Conservation (phyloP, 2,888 invertebrate genomes). For the Polietes domitor region DNA sequence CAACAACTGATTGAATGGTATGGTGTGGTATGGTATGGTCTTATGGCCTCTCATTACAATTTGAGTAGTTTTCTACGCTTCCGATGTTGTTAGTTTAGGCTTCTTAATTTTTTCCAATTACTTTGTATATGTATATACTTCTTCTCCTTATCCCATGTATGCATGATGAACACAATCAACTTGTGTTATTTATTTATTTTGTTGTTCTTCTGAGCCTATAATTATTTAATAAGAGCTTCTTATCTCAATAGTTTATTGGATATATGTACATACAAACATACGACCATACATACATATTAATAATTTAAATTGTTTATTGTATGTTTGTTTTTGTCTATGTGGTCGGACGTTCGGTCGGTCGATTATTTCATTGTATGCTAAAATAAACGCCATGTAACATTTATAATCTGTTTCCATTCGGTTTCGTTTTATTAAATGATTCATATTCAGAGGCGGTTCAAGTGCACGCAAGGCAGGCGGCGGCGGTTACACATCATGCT, state of each 20-base stretch:
- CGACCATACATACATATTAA: background rate
- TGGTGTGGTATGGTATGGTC: too few species aligned
- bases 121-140: too few species aligned
- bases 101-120: too few species aligned
- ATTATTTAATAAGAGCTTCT: background rate
- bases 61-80: too few species aligned
- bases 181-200: background rate
- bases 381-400: conserved; percentile 16
- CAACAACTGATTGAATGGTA: too few species aligned
- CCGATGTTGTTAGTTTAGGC: too few species aligned
- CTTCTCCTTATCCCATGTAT: too few species aligned
- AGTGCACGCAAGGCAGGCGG: background rate
- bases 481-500: background rate
- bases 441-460: background rate
- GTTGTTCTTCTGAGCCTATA: background rate
- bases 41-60: too few species aligned
- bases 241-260: background rate
- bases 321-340: conserved; percentile 3
- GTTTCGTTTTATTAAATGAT: background rate
- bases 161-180: too few species aligned
- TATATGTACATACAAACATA: background rate
- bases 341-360: background rate
- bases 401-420: background rate
- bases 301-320: conserved; percentile 24
- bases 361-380: background rate